A percentile compares a stretch with the other conserved stretches of the same genome.
Evolutionary conservation across 2,113 vertebrate genomes (phyloP).

Genomic region (Alexandromys fortis): DNA sequence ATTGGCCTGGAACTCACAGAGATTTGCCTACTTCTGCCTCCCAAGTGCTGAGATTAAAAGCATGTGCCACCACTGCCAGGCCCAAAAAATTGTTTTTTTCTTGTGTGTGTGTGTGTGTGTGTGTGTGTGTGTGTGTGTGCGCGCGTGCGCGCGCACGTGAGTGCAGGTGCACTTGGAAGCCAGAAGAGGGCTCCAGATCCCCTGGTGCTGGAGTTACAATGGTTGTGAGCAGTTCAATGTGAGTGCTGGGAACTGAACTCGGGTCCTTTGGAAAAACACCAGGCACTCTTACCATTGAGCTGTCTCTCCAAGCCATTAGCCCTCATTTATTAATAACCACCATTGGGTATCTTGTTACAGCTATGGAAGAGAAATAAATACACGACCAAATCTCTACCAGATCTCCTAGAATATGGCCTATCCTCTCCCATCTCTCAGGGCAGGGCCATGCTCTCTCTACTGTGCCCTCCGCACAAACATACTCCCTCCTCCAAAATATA

Average conservation of each 20-base stretch:
- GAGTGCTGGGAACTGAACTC: not conserved
- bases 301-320: not conserved
- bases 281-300: not conserved
- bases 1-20: too few relatives aligned
- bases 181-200: not conserved
- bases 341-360: not conserved
- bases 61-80: too few relatives aligned
- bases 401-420: not conserved
- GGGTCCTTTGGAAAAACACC: not conserved
- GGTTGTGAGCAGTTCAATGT: not conserved
- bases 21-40: too few relatives aligned
- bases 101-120: too few relatives aligned
- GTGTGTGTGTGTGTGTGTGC: too few relatives aligned
- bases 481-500: not conserved
- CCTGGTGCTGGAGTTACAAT: not conserved
- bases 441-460: not conserved
- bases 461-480: not conserved
- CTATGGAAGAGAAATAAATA: not conserved
- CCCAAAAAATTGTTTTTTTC: too few relatives aligned
- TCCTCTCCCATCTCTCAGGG: not conserved
- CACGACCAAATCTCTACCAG: not conserved
- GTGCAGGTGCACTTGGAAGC: not conserved
- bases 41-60: too few relatives aligned
- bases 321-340: not conserved
- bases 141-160: too few relatives aligned